Evolutionary conservation across 2,888 invertebrate species (phyloP).

Genomic region (Plemyria rubiginata): DNA sequence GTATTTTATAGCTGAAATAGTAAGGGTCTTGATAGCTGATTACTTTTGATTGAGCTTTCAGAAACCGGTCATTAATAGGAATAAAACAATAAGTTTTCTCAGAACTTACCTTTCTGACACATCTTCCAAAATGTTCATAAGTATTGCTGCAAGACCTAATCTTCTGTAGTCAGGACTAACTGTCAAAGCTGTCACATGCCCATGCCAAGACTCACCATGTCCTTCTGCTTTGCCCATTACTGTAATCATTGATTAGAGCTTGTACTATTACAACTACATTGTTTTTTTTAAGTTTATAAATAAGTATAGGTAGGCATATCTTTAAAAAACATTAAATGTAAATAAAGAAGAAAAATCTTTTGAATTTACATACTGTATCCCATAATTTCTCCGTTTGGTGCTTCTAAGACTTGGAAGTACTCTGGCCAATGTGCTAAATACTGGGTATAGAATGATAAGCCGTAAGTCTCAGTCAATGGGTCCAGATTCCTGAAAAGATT

Average conservation of each 20-base stretch:
- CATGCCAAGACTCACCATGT: conserved; percentile 98
- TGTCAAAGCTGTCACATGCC: conserved; percentile 98
- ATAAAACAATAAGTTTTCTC: background rate
- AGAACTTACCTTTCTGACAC: conserved; percentile 94
- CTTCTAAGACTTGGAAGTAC: conserved; percentile 98
- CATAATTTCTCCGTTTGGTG: conserved; percentile 98
- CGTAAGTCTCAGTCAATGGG: conserved; percentile 98
- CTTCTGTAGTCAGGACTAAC: conserved; percentile 97
- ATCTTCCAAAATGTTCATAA: conserved; percentile 98
- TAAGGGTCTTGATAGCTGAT: no score
- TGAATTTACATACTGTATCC: conserved; percentile 92
- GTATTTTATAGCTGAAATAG: no score
- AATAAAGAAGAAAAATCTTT: no score
- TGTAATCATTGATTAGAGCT: conserved; percentile 64
- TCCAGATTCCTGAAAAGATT: conserved; percentile 93
- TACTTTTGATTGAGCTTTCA: no score
- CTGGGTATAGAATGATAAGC: conserved; percentile 97
- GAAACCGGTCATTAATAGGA: background rate
- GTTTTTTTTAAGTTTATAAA: no score
- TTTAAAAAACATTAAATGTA: no score
- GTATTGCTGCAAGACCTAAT: conserved; percentile 94
- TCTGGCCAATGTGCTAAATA: conserved; percentile 99
- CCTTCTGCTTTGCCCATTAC: conserved; percentile 99
- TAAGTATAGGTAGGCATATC: no score
- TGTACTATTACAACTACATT: no score